Percentiles rank a stretch among this genome's conserved stretches.
phyloP scores from a whole-genome alignment of 2,797 vertebrate species.

The Apodemus agrarius region DNA sequence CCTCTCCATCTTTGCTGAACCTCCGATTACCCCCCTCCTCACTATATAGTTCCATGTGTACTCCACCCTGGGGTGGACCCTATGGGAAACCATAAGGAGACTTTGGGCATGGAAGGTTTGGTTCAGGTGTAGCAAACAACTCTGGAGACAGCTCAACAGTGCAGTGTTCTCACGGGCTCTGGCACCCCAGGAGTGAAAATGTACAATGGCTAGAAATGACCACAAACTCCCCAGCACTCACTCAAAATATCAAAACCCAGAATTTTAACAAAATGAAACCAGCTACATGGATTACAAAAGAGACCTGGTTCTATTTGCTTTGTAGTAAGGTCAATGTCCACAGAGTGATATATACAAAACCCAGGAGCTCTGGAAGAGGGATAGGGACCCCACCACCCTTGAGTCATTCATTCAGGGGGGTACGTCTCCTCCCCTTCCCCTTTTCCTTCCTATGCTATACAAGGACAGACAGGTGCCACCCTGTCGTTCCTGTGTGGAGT shows the following conservation, averaged over 20 bases:
- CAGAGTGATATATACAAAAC: background rate
- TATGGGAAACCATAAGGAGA: background rate
- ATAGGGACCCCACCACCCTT: background rate
- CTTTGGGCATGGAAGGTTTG: background rate
- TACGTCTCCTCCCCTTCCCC: background rate
- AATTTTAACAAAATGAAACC: background rate
- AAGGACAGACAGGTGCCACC: background rate
- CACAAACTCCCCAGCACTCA: background rate
- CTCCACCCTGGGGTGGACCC: background rate
- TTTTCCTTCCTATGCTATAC: accelerated
- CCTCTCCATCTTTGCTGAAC: background rate
- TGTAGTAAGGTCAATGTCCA: background rate
- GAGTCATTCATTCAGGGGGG: accelerated
- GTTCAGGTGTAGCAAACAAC: accelerated
- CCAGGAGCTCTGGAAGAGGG: background rate
- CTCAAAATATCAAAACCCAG: background rate
- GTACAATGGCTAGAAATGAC: background rate
- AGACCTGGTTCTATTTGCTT: conserved; percentile 39
- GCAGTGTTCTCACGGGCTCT: background rate
- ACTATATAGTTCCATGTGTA: background rate
- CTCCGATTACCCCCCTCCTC: accelerated
- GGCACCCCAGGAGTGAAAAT: background rate
- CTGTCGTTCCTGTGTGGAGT: background rate
- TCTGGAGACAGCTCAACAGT: background rate
- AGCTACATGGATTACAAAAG: background rate